These are phyloP conservation scores for Notodonta ziczac DNA, from an alignment of 2,888 invertebrate genomes.

Conservation along the genomic window DNA sequence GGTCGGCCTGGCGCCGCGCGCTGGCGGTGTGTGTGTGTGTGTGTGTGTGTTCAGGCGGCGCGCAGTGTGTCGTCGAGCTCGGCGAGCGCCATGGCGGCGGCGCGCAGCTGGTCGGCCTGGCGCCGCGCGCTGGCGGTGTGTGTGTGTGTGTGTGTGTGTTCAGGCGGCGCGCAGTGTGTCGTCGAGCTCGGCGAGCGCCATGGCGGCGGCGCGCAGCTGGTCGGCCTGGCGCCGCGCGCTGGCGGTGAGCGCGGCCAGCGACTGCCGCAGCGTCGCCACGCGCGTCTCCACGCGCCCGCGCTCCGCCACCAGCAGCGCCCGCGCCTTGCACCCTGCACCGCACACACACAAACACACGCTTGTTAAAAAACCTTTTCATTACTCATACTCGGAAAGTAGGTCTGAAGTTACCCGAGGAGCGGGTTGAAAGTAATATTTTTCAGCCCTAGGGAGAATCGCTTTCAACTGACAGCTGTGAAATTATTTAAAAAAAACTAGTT, in stretches of 20 bases:
- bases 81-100: constrained; percentile 53
- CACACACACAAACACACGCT: no score
- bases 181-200: constrained; percentile 58
- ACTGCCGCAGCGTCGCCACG: constrained; percentile 48
- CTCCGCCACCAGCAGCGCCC: constrained; percentile 58
- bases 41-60: no score
- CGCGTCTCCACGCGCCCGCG: constrained; percentile 49
- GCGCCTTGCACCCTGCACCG: constrained; percentile 58
- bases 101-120: constrained; percentile 54
- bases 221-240: constrained; percentile 55
- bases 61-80: constrained; percentile 52
- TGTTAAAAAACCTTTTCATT: no score
- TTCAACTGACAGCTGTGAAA: no score
- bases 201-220: constrained; percentile 54
- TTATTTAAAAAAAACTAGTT: no score
- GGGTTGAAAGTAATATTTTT: no score
- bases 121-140: constrained; percentile 46
- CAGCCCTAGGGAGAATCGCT: no score
- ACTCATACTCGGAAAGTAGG: no score
- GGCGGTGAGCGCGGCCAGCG: constrained; percentile 50
- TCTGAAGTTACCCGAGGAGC: no score
- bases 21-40: no score
- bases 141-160: constrained; percentile 9
- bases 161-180: constrained; percentile 56
- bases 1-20: no score